phyloP scores from a whole-genome alignment of 2,113 vertebrate genomes.

The Grammomys surdaster region DNA sequence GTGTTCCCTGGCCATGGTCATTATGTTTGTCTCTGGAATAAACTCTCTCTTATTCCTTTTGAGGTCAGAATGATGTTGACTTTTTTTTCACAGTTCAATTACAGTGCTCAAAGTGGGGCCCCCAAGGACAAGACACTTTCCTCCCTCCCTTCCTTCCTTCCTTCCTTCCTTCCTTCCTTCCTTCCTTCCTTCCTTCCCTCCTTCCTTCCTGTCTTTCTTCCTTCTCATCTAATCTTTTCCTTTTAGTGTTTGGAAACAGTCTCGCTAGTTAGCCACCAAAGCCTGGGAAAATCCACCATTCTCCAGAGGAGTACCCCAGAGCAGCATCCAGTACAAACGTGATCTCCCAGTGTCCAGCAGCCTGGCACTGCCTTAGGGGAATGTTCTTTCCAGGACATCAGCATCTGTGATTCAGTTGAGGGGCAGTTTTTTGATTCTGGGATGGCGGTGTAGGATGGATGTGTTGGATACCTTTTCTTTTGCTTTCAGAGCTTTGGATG shows the following conservation, averaged over 20 bases:
- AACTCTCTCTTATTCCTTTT: background rate
- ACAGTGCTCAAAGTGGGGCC: background rate
- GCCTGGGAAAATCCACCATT: background rate
- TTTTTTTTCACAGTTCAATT: background rate
- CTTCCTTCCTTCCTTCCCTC: background rate
- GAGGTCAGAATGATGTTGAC: background rate
- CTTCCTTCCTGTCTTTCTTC: background rate
- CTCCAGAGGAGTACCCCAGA: background rate
- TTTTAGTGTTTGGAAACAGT: background rate
- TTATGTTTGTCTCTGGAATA: background rate
- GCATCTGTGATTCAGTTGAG: background rate
- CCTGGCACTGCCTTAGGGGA: background rate
- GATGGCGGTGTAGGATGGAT: background rate
- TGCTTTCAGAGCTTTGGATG: background rate
- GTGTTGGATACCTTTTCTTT: background rate
- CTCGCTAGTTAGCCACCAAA: background rate
- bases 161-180: background rate
- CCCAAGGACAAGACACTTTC: background rate
- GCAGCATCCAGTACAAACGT: too few species aligned
- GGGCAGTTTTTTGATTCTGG: background rate
- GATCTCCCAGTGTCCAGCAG: background rate
- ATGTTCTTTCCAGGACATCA: background rate
- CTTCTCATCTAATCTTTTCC: background rate
- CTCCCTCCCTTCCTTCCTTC: background rate
- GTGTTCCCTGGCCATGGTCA: background rate